These are phyloP conservation scores for Thamnophis sirtalis DNA, from an alignment of 2,113 vertebrate species.

Conservation along the genomic window DNA sequence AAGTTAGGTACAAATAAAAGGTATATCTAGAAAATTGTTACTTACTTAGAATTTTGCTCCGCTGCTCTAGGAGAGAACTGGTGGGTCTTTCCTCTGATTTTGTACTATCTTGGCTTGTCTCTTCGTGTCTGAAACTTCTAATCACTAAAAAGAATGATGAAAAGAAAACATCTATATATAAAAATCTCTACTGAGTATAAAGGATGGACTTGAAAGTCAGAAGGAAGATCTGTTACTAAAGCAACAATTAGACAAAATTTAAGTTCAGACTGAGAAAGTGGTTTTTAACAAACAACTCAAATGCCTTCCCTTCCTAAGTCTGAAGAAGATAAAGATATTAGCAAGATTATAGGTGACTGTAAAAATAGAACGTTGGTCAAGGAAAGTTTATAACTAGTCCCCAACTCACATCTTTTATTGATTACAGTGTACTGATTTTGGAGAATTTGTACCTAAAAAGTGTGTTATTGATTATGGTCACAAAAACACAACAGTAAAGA, in stretches of 20 bases:
- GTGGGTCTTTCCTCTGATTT: background rate
- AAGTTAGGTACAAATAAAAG: background rate
- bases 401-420: background rate
- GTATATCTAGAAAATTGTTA: background rate
- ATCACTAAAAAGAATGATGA: background rate
- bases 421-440: background rate
- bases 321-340: background rate
- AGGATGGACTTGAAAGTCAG: background rate
- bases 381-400: background rate
- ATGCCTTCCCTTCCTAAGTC: background rate
- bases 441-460: background rate
- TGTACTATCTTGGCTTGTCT: background rate
- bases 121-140: background rate
- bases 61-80: background rate
- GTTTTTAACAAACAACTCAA: background rate
- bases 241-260: background rate
- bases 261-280: background rate
- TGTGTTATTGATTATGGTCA: background rate
- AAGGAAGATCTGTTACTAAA: background rate
- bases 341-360: background rate
- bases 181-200: background rate
- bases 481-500: background rate
- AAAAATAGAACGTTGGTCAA: background rate
- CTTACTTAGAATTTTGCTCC: background rate
- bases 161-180: background rate